phyloP scores from a whole-genome alignment of 2,113 vertebrate species.

The Percopsis transmontana region DNA sequence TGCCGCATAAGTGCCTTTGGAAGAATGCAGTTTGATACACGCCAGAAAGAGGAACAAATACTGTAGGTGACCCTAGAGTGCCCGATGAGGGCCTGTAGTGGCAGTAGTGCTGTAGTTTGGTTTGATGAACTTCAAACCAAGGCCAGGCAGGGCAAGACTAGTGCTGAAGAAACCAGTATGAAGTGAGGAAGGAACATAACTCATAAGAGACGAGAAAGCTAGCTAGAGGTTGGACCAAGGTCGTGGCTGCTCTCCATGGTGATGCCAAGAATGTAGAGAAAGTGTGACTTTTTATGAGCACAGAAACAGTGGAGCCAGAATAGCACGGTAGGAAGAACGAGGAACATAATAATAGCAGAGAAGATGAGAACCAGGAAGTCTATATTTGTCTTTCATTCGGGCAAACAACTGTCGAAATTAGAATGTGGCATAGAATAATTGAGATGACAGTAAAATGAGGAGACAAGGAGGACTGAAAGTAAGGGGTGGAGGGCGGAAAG shows the following conservation, averaged over 20 bases:
- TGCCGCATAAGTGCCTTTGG: conserved; percentile 65
- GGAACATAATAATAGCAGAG: conserved; percentile 7
- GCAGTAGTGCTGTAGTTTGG: too few species aligned
- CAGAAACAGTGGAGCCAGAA: background rate
- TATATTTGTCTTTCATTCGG: conserved; percentile 1
- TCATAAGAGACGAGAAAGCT: conserved; percentile 42
- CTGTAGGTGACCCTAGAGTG: too few species aligned
- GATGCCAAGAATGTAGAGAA: conserved; percentile 16
- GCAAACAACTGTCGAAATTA: background rate
- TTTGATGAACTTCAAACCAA: background rate
- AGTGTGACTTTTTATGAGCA: conserved; percentile 4
- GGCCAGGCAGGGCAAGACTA: too few species aligned
- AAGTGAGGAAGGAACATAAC: conserved; percentile 49
- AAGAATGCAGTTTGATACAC: conserved; percentile 59
- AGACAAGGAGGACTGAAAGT: conserved; percentile 24
- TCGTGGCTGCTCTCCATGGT: conserved; percentile 20
- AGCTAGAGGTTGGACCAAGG: conserved; percentile 38
- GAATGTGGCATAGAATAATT: conserved; percentile 9
- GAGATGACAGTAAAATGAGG: conserved; percentile 27
- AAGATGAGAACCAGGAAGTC: background rate
- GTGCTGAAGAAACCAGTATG: background rate
- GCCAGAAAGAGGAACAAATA: conserved; percentile 49
- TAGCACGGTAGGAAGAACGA: conserved; percentile 10
- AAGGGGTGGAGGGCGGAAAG: conserved; percentile 33
- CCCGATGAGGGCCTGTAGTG: too few species aligned